These are phyloP conservation scores for Camponotus pennsylvanicus DNA, from an alignment of 1,140 invertebrate species.

Conservation along the genomic window DNA sequence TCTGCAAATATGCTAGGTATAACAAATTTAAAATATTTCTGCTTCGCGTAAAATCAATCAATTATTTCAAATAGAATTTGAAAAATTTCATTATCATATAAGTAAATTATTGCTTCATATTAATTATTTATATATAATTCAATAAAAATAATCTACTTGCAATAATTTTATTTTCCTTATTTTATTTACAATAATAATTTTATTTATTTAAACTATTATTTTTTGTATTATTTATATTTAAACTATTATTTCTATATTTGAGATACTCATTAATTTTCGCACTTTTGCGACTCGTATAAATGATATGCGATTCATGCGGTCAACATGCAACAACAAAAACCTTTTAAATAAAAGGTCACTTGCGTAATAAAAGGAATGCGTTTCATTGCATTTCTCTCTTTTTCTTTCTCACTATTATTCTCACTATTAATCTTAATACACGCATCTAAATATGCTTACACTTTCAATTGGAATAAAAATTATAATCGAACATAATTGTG, in stretches of 20 bases:
- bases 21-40: too few relatives aligned
- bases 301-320: background rate
- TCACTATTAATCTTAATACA: constrained; percentile 30
- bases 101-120: too few relatives aligned
- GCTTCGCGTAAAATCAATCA: too few relatives aligned
- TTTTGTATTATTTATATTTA: too few relatives aligned
- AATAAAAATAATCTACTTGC: too few relatives aligned
- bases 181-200: too few relatives aligned
- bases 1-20: too few relatives aligned
- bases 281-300: constrained; percentile 4
- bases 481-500: background rate
- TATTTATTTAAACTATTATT: too few relatives aligned
- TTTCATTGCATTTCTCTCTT: background rate
- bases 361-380: background rate
- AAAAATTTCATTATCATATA: too few relatives aligned
- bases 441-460: constrained; percentile 1
- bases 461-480: constrained; percentile 28
- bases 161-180: too few relatives aligned
- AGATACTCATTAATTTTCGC: background rate
- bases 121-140: too few relatives aligned
- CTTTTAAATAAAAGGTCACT: constrained; percentile 31
- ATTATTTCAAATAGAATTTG: too few relatives aligned
- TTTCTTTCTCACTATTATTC: constrained; percentile 13
- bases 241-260: background rate
- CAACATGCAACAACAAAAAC: constrained; percentile 24